A percentile compares a stretch with the other conserved stretches of the same genome.
Evolutionary conservation across 2,888 invertebrate genomes (phyloP).

Genomic region (Drosophila kuntzei): DNA sequence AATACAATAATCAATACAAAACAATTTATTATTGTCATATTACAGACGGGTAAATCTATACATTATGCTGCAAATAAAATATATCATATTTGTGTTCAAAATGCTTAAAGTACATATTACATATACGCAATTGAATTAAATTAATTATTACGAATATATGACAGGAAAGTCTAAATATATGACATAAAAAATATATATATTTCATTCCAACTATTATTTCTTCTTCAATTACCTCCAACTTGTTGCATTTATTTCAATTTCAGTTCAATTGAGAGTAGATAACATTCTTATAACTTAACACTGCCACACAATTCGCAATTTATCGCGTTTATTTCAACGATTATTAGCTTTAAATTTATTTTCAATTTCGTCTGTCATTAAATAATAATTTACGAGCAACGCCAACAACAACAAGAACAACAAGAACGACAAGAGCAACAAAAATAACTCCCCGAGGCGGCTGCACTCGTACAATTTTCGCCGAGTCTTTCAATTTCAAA

Average conservation of each 20-base stretch:
- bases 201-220: neutral
- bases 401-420: conserved; percentile 14
- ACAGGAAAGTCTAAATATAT: no score
- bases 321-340: conserved; percentile 65
- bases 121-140: no score
- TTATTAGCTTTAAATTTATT: conserved; percentile 79
- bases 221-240: neutral
- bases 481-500: conserved; percentile 58
- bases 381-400: conserved; percentile 77
- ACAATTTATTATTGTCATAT: neutral
- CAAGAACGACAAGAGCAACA: conserved; percentile 20
- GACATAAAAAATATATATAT: neutral
- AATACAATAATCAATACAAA: neutral
- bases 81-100: no score
- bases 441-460: conserved; percentile 18
- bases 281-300: conserved; percentile 15
- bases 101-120: no score
- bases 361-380: conserved; percentile 78
- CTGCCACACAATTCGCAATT: conserved; percentile 42
- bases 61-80: no score
- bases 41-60: neutral
- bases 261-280: conserved; percentile 22
- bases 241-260: conserved; percentile 42
- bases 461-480: conserved; percentile 37
- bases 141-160: no score